A percentile compares a stretch with the other conserved stretches of the same genome.
These are phyloP conservation scores for Pocillopora verrucosa DNA, from an alignment of 64 coral and sea anemone species.

Conservation along the genomic window DNA sequence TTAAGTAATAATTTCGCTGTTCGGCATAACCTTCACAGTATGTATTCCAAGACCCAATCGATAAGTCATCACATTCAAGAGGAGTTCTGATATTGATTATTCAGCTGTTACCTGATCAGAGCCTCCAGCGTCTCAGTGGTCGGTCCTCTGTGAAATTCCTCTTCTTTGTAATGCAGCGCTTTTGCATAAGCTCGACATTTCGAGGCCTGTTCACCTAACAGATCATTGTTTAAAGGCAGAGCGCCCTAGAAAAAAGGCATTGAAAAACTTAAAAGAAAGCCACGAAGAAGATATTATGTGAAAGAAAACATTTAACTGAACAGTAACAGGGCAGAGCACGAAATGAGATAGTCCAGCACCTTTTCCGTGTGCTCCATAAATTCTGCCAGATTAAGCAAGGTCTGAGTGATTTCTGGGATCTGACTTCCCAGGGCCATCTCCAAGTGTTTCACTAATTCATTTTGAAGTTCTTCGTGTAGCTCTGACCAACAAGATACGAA, in stretches of 20 bases:
- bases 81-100: too few species aligned
- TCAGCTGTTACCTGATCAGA: slow-evolving; percentile 70
- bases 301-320: too few species aligned
- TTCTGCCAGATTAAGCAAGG: slow-evolving; percentile 87
- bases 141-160: slow-evolving; percentile 91
- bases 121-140: slow-evolving; percentile 91
- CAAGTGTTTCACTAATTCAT: slow-evolving; percentile 87
- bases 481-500: slow-evolving; percentile 99
- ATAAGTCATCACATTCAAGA: too few species aligned
- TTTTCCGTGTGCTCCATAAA: slow-evolving; percentile 99
- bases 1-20: too few species aligned
- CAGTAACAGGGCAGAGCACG: too few species aligned
- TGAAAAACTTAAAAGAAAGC: too few species aligned
- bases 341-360: slow-evolving; percentile 1
- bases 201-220: slow-evolving; percentile 91
- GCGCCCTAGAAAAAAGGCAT: slow-evolving; percentile 52
- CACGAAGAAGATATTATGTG: too few species aligned
- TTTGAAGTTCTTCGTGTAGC: slow-evolving; percentile 92
- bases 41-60: too few species aligned
- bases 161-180: slow-evolving; percentile 98
- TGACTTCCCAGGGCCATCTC: slow-evolving; percentile 82
- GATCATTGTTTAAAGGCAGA: slow-evolving; percentile 84
- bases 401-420: slow-evolving; percentile 98
- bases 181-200: slow-evolving; percentile 98
- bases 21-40: too few species aligned